Conservation (phyloP, 2,113 vertebrate species). For the Heloderma charlesbogerti region DNA sequence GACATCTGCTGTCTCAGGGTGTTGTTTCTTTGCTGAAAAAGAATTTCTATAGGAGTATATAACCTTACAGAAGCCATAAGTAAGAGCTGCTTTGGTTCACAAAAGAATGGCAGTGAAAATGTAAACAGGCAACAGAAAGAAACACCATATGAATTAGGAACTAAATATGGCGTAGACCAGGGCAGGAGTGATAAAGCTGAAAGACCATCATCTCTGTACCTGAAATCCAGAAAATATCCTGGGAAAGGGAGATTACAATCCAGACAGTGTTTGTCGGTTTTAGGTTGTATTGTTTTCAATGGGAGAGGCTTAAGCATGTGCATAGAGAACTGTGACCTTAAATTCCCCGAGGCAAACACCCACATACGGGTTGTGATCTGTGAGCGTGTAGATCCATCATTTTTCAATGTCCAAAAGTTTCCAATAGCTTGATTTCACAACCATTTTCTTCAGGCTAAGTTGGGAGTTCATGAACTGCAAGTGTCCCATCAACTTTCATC, state of each 20-base stretch:
- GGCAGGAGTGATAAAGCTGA: slow-evolving; percentile 8
- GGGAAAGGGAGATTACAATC: no score
- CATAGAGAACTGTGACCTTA: neutral
- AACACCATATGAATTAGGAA: slow-evolving; percentile 37
- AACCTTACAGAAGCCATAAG: slow-evolving; percentile 67
- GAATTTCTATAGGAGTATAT: slow-evolving; percentile 45
- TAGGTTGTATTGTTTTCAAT: neutral
- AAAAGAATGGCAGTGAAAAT: slow-evolving; percentile 34
- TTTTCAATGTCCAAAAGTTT: neutral
- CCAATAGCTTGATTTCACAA: neutral
- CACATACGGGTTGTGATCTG: neutral
- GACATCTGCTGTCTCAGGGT: neutral
- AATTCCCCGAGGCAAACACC: neutral
- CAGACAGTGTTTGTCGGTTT: neutral
- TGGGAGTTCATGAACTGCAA: neutral
- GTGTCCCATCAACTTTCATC: neutral
- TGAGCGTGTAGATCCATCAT: neutral
- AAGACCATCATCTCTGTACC: neutral
- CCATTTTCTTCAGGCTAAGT: neutral
- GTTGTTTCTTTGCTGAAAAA: neutral
- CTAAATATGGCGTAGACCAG: slow-evolving; percentile 56
- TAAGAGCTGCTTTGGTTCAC: no score
- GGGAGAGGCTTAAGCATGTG: neutral
- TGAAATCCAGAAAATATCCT: neutral
- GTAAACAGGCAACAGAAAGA: slow-evolving; percentile 38